Evolutionary conservation across 1,140 invertebrate genomes (phyloP).

Genomic region (Bombus polaris): DNA sequence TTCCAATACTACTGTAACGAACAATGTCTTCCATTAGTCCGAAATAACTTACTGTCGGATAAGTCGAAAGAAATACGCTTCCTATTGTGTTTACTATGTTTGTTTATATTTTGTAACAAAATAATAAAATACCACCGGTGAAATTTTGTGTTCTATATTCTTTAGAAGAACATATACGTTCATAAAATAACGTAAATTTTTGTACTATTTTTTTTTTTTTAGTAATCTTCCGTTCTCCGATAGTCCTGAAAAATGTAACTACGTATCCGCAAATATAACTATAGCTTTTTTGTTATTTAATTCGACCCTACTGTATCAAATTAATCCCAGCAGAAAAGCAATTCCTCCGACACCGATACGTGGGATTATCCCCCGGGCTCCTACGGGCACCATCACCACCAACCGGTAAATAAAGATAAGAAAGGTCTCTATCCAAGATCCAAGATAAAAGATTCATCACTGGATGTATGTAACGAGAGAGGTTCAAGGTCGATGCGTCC

Average conservation of each 20-base stretch:
- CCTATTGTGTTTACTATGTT: neutral
- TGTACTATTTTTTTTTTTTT: neutral
- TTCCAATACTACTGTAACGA: neutral
- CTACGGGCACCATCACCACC: neutral
- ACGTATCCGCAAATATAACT: too few relatives aligned
- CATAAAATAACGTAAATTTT: neutral
- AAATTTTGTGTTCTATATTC: neutral
- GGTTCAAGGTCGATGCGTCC: constrained; percentile 60
- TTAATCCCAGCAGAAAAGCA: neutral
- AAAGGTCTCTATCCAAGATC: neutral
- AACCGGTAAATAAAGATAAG: neutral
- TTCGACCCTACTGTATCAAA: neutral
- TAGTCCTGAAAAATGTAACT: neutral
- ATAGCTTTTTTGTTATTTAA: too few relatives aligned
- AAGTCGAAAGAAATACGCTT: neutral
- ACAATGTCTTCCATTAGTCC: constrained; percentile 56
- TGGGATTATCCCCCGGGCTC: neutral
- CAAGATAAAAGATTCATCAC: neutral
- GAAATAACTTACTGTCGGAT: constrained; percentile 21
- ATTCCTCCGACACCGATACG: neutral
- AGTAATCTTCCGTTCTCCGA: neutral
- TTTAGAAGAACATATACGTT: neutral
- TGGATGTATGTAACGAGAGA: constrained; percentile 18
- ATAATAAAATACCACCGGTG: constrained; percentile 35
- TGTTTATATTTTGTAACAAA: constrained; percentile 50